Percentiles rank a stretch among this genome's conserved stretches.
Conservation (phyloP, 1,140 invertebrate species). For the Neodiprion fabricii region DNA sequence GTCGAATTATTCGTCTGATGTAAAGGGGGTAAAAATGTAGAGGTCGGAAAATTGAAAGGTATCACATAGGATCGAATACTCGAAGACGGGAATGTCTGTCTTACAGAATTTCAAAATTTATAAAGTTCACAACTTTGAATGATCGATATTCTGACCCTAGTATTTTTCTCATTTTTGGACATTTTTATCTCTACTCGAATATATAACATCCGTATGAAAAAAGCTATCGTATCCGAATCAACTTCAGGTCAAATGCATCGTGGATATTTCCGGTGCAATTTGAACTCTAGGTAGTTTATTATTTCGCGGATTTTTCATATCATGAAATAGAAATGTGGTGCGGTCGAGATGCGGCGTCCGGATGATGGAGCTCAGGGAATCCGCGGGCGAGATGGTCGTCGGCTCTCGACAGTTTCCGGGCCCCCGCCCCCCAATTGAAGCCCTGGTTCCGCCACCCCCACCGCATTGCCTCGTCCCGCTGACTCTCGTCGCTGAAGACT, state of each 20-base stretch:
- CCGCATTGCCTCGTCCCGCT: conserved; percentile 45
- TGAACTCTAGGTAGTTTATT: too few species aligned
- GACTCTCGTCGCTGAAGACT: conserved; percentile 58
- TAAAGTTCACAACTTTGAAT: too few species aligned
- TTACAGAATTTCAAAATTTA: neutral
- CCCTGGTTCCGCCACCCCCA: conserved; percentile 49
- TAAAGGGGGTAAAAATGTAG: neutral
- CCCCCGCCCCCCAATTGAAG: conserved; percentile 49
- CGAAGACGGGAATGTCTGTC: conserved; percentile 3
- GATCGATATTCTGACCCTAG: too few species aligned
- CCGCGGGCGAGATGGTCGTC: conserved; percentile 53
- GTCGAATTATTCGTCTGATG: neutral
- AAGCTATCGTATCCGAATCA: too few species aligned
- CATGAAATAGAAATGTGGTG: conserved; percentile 57
- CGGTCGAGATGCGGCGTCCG: conserved; percentile 63
- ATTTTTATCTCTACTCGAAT: too few species aligned
- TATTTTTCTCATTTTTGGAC: too few species aligned
- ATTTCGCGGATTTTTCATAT: too few species aligned
- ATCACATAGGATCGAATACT: neutral
- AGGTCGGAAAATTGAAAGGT: conserved; percentile 15
- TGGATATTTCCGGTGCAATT: too few species aligned
- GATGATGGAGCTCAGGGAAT: conserved; percentile 66
- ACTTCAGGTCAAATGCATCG: too few species aligned
- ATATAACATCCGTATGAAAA: too few species aligned
- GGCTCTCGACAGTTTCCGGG: conserved; percentile 55